Evolutionary conservation across 2,888 invertebrate species (phyloP).

Genomic region (Leucania comma): DNA sequence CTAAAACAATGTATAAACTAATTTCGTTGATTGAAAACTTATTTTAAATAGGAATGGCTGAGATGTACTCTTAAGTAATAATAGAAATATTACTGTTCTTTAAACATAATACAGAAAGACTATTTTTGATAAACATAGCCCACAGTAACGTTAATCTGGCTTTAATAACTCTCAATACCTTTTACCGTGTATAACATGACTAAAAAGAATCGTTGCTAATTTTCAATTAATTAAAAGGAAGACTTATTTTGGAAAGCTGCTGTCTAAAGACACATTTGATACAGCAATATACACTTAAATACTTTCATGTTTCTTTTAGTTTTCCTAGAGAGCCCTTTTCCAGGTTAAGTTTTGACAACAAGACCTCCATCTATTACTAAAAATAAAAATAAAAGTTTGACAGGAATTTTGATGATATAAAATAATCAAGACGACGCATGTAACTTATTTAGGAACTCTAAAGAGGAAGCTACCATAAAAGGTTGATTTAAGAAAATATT

Average conservation of each 20-base stretch:
- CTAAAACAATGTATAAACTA: conserved; percentile 51
- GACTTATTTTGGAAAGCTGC: conserved; percentile 34
- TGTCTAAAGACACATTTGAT: not conserved
- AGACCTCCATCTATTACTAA: not conserved
- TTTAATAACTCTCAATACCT: conserved; percentile 9
- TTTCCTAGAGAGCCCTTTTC: conserved; percentile 13
- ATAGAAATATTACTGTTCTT: not conserved
- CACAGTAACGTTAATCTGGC: not conserved
- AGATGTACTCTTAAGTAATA: conserved; percentile 24
- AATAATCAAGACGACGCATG: not conserved
- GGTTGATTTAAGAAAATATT: not conserved
- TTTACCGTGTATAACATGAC: conserved; percentile 21
- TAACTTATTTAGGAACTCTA: not conserved
- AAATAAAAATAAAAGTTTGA: not conserved
- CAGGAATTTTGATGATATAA: not conserved
- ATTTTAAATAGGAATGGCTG: conserved; percentile 58
- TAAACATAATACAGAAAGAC: not conserved
- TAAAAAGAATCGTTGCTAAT: conserved; percentile 39
- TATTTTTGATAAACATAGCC: not conserved
- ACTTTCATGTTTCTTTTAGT: not conserved
- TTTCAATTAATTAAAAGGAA: conserved; percentile 30
- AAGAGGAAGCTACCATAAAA: not conserved
- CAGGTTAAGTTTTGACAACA: not conserved
- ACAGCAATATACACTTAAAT: no score
- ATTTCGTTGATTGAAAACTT: conserved; percentile 63